Percentiles rank a stretch among this genome's conserved stretches.
Conservation (phyloP, 1,140 invertebrate species). For the Drosophila sturtevanti region DNA sequence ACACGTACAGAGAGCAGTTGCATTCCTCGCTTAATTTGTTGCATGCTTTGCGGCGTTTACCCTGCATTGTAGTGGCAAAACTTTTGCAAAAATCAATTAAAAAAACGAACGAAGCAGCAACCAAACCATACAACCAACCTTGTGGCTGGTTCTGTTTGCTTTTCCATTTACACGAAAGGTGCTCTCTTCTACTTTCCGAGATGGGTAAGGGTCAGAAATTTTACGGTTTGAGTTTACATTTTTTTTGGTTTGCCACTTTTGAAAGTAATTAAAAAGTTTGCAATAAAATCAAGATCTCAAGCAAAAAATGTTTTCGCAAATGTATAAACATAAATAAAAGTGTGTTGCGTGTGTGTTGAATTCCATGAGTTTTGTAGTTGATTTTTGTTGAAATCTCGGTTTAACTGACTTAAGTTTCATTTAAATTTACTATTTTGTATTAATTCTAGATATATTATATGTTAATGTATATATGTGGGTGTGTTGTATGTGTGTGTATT, state of each 20-base stretch:
- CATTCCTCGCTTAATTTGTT: conserved; percentile 74
- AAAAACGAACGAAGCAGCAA: conserved; percentile 7
- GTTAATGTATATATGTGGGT: conserved; percentile 24
- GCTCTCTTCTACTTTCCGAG: conserved; percentile 15
- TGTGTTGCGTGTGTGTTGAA: conserved; percentile 3
- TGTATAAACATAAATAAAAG: conserved; percentile 6
- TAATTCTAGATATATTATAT: neutral
- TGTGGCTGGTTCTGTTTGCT: conserved; percentile 55
- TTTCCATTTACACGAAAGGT: conserved; percentile 61
- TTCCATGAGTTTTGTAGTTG: neutral
- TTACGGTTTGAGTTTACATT: neutral
- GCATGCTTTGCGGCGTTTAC: conserved; percentile 55
- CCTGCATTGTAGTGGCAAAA: conserved; percentile 32
- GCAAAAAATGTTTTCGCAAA: neutral
- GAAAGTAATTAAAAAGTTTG: conserved; percentile 62
- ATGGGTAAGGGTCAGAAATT: neutral
- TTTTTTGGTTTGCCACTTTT: conserved; percentile 21
- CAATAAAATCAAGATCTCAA: conserved; percentile 27
- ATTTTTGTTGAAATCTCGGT: neutral
- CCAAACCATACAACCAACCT: conserved; percentile 28
- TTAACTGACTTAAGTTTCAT: neutral
- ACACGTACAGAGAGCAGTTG: conserved; percentile 36
- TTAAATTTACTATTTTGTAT: conserved; percentile 11
- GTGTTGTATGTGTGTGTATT: conserved; percentile 25
- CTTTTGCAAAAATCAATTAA: conserved; percentile 42